Conservation (phyloP, 2,797 vertebrate genomes). For the Pangasius larnaudii region DNA sequence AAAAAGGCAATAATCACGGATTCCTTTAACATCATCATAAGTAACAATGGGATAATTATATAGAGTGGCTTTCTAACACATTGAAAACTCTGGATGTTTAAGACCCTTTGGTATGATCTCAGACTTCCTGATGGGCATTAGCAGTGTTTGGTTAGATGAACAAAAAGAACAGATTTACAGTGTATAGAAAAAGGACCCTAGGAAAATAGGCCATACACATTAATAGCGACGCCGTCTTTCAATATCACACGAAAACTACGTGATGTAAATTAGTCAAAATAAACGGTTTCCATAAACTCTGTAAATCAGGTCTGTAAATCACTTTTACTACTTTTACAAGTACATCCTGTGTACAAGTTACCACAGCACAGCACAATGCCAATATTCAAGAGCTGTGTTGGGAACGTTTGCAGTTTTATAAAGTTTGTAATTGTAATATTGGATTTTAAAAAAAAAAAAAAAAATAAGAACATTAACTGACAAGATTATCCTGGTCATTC, state of each 20-base stretch:
- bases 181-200: neutral
- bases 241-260: neutral
- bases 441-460: neutral
- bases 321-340: neutral
- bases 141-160: neutral
- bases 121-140: neutral
- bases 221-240: neutral
- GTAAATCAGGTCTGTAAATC: neutral
- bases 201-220: neutral
- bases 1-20: slow-evolving; percentile 32
- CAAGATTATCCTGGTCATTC: neutral
- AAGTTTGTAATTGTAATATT: neutral
- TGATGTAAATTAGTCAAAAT: neutral
- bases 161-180: neutral
- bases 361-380: too few species aligned
- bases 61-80: neutral
- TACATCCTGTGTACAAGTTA: neutral
- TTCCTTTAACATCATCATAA: neutral
- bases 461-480: neutral
- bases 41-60: neutral
- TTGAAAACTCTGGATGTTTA: neutral
- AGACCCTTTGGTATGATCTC: slow-evolving; percentile 10
- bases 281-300: neutral
- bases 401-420: too few species aligned
- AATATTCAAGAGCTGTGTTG: neutral